A percentile compares a stretch with the other conserved stretches of the same genome.
Evolutionary conservation across 1,140 invertebrate genomes (phyloP).

Genomic region (Apis dorsata): DNA sequence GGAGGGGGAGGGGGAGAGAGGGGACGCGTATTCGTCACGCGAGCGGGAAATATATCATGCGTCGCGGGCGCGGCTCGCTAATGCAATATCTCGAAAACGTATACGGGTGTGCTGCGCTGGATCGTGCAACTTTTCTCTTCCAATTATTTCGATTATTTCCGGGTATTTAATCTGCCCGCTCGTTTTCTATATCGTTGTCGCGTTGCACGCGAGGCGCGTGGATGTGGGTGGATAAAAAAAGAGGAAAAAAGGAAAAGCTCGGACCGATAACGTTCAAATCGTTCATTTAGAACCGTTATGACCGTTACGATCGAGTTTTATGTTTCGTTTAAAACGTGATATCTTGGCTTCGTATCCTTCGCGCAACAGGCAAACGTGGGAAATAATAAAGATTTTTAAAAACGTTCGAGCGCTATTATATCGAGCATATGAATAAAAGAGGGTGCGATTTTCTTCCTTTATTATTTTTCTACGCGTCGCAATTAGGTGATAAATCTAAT

Average conservation of each 20-base stretch:
- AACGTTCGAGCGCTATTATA: too few species aligned
- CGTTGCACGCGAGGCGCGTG: not conserved
- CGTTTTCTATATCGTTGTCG: too few species aligned
- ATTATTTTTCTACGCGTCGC: too few species aligned
- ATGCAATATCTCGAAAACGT: slow-evolving; percentile 25
- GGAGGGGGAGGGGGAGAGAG: not conserved
- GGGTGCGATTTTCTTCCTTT: too few species aligned
- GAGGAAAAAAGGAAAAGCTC: not conserved
- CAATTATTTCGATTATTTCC: slow-evolving; percentile 59
- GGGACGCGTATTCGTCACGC: slow-evolving; percentile 54
- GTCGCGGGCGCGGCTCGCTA: slow-evolving; percentile 15
- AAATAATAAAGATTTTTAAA: too few species aligned
- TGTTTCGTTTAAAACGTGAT: not conserved
- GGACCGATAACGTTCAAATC: not conserved
- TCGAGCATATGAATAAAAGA: too few species aligned
- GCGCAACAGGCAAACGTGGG: slow-evolving; percentile 6
- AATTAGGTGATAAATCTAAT: too few species aligned
- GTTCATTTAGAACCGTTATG: not conserved
- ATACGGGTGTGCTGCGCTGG: not conserved
- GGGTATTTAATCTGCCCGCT: slow-evolving; percentile 14
- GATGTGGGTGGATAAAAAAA: not conserved
- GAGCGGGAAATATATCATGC: slow-evolving; percentile 57
- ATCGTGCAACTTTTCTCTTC: slow-evolving; percentile 15
- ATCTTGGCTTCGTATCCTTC: not conserved
- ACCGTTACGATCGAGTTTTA: not conserved